A percentile compares a stretch with the other conserved stretches of the same genome.
Conservation (phyloP, 2,113 vertebrate species). For the Eclectus roratus region DNA sequence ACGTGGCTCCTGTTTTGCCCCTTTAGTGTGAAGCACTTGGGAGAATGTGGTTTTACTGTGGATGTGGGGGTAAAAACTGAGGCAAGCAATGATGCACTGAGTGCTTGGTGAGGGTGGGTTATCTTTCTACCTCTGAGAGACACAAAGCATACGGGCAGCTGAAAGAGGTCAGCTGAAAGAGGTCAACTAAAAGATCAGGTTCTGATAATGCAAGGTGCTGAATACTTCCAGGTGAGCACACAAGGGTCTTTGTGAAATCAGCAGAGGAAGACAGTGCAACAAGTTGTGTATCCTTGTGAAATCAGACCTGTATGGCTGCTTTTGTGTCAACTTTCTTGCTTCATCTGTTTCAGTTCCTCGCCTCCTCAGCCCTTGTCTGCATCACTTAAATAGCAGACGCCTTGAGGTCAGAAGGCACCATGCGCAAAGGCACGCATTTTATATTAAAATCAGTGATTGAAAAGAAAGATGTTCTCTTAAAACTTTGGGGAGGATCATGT, state of each 20-base stretch:
- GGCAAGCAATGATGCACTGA: fast-evolving
- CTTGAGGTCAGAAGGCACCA: background rate
- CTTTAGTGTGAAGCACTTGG: background rate
- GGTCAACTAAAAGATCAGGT: background rate
- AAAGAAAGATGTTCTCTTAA: background rate
- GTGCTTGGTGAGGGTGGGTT: fast-evolving
- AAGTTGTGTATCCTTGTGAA: background rate
- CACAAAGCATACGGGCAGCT: fast-evolving
- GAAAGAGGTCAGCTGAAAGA: background rate
- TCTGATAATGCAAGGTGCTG: background rate
- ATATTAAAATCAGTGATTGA: background rate
- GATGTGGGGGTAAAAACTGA: background rate
- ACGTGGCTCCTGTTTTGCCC: background rate
- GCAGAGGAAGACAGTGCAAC: background rate
- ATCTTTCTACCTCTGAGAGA: background rate
- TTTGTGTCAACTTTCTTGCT: background rate
- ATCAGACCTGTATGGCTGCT: fast-evolving
- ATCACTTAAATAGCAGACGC: background rate
- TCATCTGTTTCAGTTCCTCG: background rate
- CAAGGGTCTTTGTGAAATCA: background rate
- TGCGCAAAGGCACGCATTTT: background rate
- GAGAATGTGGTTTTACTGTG: background rate
- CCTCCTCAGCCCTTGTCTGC: background rate
- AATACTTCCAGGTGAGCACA: background rate
- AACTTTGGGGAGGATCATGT: background rate